A percentile compares a stretch with the other conserved stretches of the same genome.
Evolutionary conservation across 2,113 vertebrate species (phyloP).

Genomic region (Thamnaconus septentrionalis): DNA sequence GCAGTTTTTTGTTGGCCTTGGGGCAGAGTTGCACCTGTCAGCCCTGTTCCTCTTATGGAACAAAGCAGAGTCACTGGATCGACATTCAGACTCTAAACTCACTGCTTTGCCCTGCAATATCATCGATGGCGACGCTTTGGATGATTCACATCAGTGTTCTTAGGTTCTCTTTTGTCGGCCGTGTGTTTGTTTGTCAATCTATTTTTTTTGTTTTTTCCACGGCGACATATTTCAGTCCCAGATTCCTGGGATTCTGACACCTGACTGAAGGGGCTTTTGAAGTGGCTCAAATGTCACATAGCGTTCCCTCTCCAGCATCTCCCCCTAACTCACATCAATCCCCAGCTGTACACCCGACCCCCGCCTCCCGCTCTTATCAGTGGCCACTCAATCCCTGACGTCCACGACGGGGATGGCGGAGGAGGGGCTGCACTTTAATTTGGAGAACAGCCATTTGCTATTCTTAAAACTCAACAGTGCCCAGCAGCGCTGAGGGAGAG

Average conservation of each 20-base stretch:
- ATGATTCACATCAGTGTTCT: background rate
- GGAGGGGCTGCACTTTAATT: slow-evolving; percentile 55
- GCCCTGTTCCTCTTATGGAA: slow-evolving; percentile 1
- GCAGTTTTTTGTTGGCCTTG: background rate
- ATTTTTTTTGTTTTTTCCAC: slow-evolving; percentile 43
- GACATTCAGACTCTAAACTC: no score
- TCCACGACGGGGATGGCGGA: slow-evolving; percentile 11
- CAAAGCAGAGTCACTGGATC: no score
- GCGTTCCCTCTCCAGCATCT: slow-evolving; percentile 63
- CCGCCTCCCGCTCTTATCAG: slow-evolving; percentile 56
- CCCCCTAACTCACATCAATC: slow-evolving; percentile 43
- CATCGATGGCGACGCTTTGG: background rate
- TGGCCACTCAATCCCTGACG: slow-evolving; percentile 59
- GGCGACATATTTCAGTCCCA: slow-evolving; percentile 58
- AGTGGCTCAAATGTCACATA: slow-evolving; percentile 73
- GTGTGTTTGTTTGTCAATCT: slow-evolving; percentile 22
- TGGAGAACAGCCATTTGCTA: slow-evolving; percentile 51
- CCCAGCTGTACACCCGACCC: slow-evolving; percentile 53
- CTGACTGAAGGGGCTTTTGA: slow-evolving; percentile 55
- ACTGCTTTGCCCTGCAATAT: background rate
- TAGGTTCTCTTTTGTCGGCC: background rate
- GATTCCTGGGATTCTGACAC: slow-evolving; percentile 71
- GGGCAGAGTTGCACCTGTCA: slow-evolving; percentile 20
- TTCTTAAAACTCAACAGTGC: slow-evolving; percentile 45
- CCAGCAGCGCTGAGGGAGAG: slow-evolving; percentile 22